These are phyloP conservation scores for Chromoteleia sp. DNA, from an alignment of 2,888 invertebrate genomes.

Conservation along the genomic window DNA sequence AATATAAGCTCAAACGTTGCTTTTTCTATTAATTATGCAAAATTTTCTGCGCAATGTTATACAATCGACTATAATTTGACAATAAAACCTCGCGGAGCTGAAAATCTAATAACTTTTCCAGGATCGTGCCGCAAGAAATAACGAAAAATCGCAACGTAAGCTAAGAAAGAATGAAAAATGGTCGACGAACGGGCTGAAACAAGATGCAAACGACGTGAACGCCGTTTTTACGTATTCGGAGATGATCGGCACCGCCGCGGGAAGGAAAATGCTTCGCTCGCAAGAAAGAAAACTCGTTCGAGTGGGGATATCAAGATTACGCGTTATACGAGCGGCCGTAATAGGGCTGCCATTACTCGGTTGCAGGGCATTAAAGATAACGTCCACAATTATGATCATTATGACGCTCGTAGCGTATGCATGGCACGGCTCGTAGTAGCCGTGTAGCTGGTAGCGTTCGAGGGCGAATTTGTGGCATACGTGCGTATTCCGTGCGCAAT, in stretches of 20 bases:
- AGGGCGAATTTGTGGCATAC: slow-evolving; percentile 37
- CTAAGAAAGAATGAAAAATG: not conserved
- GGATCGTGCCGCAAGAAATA: too few relatives aligned
- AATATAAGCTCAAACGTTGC: slow-evolving; percentile 3
- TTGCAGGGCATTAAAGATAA: slow-evolving; percentile 82
- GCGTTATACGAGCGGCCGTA: slow-evolving; percentile 82
- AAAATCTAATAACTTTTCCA: not conserved
- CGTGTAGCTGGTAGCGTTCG: not conserved
- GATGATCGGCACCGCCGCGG: slow-evolving; percentile 26
- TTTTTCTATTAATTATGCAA: not conserved
- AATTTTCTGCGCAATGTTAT: not conserved
- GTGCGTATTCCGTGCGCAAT: slow-evolving; percentile 35
- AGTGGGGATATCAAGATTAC: slow-evolving; percentile 82
- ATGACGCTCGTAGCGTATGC: slow-evolving; percentile 74
- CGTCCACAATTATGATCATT: slow-evolving; percentile 82
- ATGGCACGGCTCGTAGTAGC: not conserved
- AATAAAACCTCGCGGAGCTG: not conserved
- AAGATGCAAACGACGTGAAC: slow-evolving; percentile 36
- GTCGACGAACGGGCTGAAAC: slow-evolving; percentile 3
- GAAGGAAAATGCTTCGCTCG: slow-evolving; percentile 51
- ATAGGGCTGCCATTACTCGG: slow-evolving; percentile 79
- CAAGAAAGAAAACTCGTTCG: slow-evolving; percentile 46
- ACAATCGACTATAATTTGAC: not conserved
- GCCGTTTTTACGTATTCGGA: slow-evolving; percentile 17
- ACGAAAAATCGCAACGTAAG: not conserved